Conservation (phyloP, 2,113 vertebrate genomes). For the Equus quagga region DNA sequence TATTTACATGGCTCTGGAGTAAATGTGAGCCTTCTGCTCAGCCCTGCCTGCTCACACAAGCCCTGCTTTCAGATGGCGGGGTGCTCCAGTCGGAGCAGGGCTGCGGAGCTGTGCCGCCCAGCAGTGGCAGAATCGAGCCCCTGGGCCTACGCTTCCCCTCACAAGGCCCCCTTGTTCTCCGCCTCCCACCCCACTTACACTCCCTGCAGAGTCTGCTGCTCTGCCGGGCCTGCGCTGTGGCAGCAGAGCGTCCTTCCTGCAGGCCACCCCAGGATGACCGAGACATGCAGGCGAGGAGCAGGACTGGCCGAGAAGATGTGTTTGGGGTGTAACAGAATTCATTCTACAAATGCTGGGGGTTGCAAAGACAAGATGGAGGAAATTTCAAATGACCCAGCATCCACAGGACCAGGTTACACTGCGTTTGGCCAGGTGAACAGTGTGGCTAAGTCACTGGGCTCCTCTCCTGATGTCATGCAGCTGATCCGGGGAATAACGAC, state of each 20-base stretch:
- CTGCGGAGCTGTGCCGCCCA: not conserved
- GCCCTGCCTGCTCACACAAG: not conserved
- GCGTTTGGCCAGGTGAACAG: not conserved
- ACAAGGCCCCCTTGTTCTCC: not conserved
- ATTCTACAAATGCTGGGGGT: too few relatives aligned
- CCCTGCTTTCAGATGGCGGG: not conserved
- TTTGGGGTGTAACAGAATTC: accelerated
- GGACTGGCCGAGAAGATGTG: accelerated
- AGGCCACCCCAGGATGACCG: accelerated
- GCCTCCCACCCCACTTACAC: not conserved
- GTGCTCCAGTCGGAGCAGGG: accelerated
- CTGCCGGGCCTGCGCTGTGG: not conserved
- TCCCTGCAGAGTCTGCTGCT: not conserved
- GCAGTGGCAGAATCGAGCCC: not conserved
- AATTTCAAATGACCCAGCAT: not conserved
- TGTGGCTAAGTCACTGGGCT: accelerated
- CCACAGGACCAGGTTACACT: not conserved
- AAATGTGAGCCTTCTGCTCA: accelerated
- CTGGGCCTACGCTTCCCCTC: not conserved
- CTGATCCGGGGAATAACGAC: accelerated
- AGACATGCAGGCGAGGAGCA: accelerated
- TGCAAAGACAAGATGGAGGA: not conserved
- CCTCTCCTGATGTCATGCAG: accelerated
- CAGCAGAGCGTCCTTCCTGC: not conserved
- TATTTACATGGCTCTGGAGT: not conserved